A percentile compares a stretch with the other conserved stretches of the same genome.
Conservation (phyloP, 2,797 vertebrate species). For the Micromesistius poutassou region DNA sequence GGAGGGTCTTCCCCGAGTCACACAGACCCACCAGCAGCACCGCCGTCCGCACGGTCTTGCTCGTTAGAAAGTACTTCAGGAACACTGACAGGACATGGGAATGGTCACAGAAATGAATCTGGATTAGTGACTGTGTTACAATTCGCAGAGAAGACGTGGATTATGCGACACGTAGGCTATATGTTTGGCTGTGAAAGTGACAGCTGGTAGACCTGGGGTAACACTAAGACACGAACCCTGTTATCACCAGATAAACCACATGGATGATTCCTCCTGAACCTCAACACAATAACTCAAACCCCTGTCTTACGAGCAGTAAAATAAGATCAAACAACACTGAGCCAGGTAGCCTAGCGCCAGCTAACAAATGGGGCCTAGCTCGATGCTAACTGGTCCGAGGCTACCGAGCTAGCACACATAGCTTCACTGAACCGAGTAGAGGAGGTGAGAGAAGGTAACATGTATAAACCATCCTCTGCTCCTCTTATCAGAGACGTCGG, state of each 20-base stretch:
- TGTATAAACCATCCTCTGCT: background rate
- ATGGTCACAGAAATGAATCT: background rate
- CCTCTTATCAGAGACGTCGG: background rate
- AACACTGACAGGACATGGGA: conserved; percentile 71
- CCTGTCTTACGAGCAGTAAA: background rate
- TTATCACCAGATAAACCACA: no score
- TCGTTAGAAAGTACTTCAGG: conserved; percentile 80
- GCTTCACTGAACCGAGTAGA: no score
- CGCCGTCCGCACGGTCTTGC: conserved; percentile 79
- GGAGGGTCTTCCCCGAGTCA: conserved; percentile 90
- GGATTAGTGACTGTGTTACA: background rate
- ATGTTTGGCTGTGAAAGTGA: background rate
- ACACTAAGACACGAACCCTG: no score
- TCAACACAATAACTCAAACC: background rate
- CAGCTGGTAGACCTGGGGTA: conserved; percentile 18
- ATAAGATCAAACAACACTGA: no score
- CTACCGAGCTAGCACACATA: background rate
- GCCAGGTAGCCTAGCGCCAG: background rate
- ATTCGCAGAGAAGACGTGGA: background rate
- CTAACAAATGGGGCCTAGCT: background rate
- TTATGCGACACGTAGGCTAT: background rate
- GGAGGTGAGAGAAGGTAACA: no score
- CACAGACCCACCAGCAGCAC: conserved; percentile 90
- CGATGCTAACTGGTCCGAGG: background rate
- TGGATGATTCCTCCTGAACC: no score